Conservation (phyloP, 2,797 vertebrate species). For the Catharus ustulatus region DNA sequence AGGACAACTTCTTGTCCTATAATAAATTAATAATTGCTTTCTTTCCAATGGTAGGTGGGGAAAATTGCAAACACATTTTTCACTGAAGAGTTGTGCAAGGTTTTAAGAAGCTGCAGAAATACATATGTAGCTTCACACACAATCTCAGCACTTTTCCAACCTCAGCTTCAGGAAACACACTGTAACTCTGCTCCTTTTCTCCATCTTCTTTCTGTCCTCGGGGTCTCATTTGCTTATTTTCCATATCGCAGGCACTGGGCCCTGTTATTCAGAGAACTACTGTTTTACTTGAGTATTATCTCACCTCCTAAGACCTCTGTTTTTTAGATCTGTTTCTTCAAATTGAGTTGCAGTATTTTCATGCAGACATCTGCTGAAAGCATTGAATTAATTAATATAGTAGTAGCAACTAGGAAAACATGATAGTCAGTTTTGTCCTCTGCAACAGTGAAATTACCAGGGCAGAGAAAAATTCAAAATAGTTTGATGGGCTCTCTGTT, state of each 20-base stretch:
- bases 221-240: constrained; percentile 48
- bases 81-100: neutral
- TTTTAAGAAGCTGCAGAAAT: neutral
- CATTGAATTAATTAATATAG: constrained; percentile 63
- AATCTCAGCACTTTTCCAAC: neutral
- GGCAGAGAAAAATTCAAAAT: neutral
- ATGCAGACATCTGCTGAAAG: constrained; percentile 63
- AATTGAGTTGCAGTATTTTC: constrained; percentile 17
- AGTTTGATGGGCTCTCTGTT: neutral
- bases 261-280: constrained; percentile 57
- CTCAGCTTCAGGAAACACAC: neutral
- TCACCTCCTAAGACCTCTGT: constrained; percentile 50
- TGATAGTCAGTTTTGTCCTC: constrained; percentile 54
- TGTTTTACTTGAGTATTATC: constrained; percentile 57
- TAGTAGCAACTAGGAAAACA: constrained; percentile 50
- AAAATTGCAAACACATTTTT: neutral
- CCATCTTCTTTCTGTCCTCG: constrained; percentile 17
- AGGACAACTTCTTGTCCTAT: neutral
- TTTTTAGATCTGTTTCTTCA: constrained; percentile 50
- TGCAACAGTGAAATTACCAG: constrained; percentile 23
- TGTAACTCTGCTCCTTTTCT: constrained; percentile 2
- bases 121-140: neutral
- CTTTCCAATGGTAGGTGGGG: neutral
- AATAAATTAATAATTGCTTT: neutral
- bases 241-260: neutral